Evolutionary conservation across 2,113 vertebrate species (phyloP), one percentile per base, ranked within the genome.

Genomic region (Chlorodrepanis virens): DNA sequence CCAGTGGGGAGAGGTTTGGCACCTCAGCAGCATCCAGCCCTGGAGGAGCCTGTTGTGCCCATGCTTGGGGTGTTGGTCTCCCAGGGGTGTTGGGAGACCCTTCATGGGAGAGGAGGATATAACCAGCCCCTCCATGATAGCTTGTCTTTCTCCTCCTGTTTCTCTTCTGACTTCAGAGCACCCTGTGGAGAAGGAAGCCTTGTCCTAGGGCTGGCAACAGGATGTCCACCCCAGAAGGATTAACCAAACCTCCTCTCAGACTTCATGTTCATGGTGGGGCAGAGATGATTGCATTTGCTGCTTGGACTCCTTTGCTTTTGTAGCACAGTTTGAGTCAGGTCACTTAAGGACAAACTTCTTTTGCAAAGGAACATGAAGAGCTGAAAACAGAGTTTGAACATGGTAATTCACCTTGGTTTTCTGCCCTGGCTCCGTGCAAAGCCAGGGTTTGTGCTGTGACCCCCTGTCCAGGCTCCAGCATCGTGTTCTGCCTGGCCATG

Each of bases 401-500:
- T 24, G 24, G 31, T 20, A 5, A 1, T 64, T 80, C 21, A 27
- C 57, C 67, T 93, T 16, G 4, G 29, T n/a, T 42, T 83, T 60
- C 28, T 64, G n/a, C 10, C 57, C 24, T 5, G 0, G 12, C 28
- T 76, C 22, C 8, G 4, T 0, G 22, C 12, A 35, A 88, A 42
- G 57, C 18, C 5, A 2, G 19, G 15, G 11, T 39, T 80, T 60
- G 29, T 81, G 77, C 9, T 27, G 21, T 37, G 47, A 16, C 21
- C 10, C 12, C 14, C 22, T 63, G 20, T 15, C 42, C 1, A 3
- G 21, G 64, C 0, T 1, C 21, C 50, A 81, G 44, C 67, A 45
- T 8, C 0, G 0, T 16, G n/a, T 49, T 60, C 72, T 5, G 7
- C 40, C 70, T 0, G 0, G 29, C 13, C 56, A 45, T 27, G 47